Evolutionary conservation across 1,140 invertebrate species (phyloP).

Genomic region (Halictus rubicundus): DNA sequence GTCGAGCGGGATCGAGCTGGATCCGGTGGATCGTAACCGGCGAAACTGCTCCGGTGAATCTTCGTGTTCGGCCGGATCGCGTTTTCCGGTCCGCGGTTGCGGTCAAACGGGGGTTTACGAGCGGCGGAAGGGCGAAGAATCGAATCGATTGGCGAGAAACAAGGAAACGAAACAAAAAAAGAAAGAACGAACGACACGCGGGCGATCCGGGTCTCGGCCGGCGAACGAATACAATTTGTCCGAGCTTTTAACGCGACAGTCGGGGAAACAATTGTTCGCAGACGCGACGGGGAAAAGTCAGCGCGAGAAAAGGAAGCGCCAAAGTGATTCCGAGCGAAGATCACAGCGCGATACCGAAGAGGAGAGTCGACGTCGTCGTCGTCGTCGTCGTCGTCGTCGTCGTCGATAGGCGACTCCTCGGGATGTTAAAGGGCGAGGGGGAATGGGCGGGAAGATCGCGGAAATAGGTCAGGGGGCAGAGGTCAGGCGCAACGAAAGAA

Average conservation of each 20-base stretch:
- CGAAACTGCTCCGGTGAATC: background rate
- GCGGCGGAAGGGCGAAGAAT: slow-evolving; percentile 14
- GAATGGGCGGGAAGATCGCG: slow-evolving; percentile 10
- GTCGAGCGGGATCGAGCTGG: background rate
- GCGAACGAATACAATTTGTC: slow-evolving; percentile 16
- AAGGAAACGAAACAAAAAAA: background rate
- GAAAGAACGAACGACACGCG: background rate
- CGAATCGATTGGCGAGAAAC: background rate
- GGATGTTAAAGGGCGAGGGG: background rate
- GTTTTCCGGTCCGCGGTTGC: slow-evolving; percentile 33
- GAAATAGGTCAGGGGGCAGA: slow-evolving; percentile 54
- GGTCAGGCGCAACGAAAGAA: slow-evolving; percentile 51
- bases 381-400: background rate
- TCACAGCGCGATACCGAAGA: background rate
- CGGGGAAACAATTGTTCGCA: background rate
- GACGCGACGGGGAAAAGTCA: background rate
- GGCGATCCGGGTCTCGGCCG: background rate
- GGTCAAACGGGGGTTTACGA: slow-evolving; percentile 19
- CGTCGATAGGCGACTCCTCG: background rate
- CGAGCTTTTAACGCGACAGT: background rate
- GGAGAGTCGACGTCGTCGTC: background rate
- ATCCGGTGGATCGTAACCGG: too few species aligned
- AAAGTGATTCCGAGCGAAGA: background rate
- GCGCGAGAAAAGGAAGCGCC: background rate
- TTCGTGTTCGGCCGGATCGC: slow-evolving; percentile 24